Percentiles rank a stretch among this genome's conserved stretches.
These are phyloP conservation scores for Dendrolimus punctatus DNA, from an alignment of 1,140 invertebrate genomes.

Conservation along the genomic window DNA sequence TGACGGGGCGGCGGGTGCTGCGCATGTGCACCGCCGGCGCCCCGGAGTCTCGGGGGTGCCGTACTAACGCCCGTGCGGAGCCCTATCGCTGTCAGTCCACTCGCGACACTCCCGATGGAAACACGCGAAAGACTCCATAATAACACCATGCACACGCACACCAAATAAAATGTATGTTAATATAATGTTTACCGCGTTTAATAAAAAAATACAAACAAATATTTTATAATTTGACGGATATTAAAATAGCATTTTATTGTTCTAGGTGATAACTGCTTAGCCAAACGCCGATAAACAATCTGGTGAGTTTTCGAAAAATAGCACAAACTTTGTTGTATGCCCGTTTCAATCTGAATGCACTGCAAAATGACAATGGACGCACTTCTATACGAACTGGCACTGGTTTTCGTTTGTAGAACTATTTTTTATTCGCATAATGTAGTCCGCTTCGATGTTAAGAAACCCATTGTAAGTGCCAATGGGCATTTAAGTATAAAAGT, in stretches of 20 bases:
- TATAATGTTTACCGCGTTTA: neutral
- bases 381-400: too few relatives aligned
- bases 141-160: slow-evolving; percentile 22
- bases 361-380: too few relatives aligned
- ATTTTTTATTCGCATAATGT: too few relatives aligned
- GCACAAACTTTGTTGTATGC: too few relatives aligned
- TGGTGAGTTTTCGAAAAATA: slow-evolving; percentile 4
- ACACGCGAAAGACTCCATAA: slow-evolving; percentile 22
- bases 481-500: slow-evolving; percentile 8
- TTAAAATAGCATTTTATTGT: slow-evolving; percentile 37
- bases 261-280: slow-evolving; percentile 36
- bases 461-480: neutral
- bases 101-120: slow-evolving; percentile 28
- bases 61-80: slow-evolving; percentile 54
- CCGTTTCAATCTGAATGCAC: too few relatives aligned
- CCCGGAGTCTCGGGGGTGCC: slow-evolving; percentile 55
- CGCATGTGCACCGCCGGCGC: slow-evolving; percentile 62
- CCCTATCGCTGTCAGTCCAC: slow-evolving; percentile 47
- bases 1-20: slow-evolving; percentile 33
- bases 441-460: neutral
- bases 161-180: slow-evolving; percentile 23
- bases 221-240: slow-evolving; percentile 5
- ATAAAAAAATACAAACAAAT: neutral
- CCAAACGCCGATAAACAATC: slow-evolving; percentile 17
- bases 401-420: too few relatives aligned